A percentile compares a stretch with the other conserved stretches of the same genome.
These are phyloP conservation scores for Chlorodrepanis virens DNA, from an alignment of 2,113 vertebrate genomes.

Conservation along the genomic window DNA sequence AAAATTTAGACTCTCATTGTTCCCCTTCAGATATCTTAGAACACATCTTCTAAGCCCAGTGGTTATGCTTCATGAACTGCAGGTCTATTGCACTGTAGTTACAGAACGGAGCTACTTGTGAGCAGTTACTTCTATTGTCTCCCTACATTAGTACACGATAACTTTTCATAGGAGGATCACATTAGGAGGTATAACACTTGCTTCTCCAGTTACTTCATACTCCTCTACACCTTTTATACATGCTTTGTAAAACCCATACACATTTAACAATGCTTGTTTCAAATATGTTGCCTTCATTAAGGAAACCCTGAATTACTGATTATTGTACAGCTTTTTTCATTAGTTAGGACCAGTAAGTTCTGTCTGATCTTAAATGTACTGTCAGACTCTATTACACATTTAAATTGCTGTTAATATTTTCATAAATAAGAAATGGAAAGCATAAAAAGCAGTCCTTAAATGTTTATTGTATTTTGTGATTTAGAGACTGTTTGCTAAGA, in stretches of 20 bases:
- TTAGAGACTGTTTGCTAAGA: slow-evolving; percentile 61
- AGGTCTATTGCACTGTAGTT: neutral
- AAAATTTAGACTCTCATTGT: neutral
- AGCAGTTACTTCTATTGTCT: neutral
- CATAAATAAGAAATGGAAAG: neutral
- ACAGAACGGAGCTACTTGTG: rapidly evolving
- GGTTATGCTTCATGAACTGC: neutral
- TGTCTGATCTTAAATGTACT: neutral
- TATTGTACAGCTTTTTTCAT: neutral
- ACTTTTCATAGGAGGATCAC: neutral
- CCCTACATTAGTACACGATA: neutral
- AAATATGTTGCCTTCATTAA: neutral
- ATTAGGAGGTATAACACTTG: neutral
- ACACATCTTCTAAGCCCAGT: neutral
- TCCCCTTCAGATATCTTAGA: neutral
- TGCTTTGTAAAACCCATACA: neutral
- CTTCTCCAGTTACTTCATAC: neutral
- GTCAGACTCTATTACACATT: neutral
- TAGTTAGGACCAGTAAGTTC: neutral
- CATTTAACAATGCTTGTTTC: neutral
- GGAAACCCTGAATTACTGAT: neutral
- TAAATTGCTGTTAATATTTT: neutral
- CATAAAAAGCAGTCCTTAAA: neutral
- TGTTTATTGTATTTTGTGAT: slow-evolving; percentile 31
- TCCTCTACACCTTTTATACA: neutral